Evolutionary conservation across 2,888 invertebrate genomes (phyloP), one percentile per base, ranked within the genome.

Genomic region (Odontomyia ornata): DNA sequence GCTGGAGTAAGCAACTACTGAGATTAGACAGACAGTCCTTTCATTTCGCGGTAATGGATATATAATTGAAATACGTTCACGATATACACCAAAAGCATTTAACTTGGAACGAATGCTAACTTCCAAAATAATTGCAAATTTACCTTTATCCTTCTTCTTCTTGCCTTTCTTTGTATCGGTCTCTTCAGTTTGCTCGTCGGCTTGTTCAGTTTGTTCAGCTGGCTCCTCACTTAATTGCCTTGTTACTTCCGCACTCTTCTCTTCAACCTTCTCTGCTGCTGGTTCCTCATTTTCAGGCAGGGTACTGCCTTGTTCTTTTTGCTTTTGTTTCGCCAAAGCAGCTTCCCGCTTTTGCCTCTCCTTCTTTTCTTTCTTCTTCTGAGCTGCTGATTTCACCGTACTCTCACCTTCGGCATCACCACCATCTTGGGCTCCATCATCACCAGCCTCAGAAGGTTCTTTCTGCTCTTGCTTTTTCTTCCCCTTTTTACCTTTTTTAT

Each of bases 311-410:
- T 81, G 75, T 72, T 57, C 30, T 30, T 0, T 13, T 25, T 67
- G 18, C 75, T 80, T 83, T 57, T 85, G 85, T 77, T 85, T 85
- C 3, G 83, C 84, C 30, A 83, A 71, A 52, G 91, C 90, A 77
- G 92, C 92, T 81, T 90, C 87, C 81, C 93, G 92, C 83, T 94
- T 94, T 81, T 91, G 90, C 18, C 93, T 89, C 85, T 95, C 94
- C 82, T 95, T 95, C 82, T 95, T 96, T 82, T 95, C 95, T 83
- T 95, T 95, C 83, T 95, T 95, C 87, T 96, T 96, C 83, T 95
- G 95, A 1, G 95, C 94, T 3, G 95, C 93, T 15, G 93, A 91
- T 87, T 95, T 95, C 15, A 94, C 89, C 0, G 92, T 91, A 46
- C 88, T 83, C 21, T 88, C 86, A 79, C 90, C 90, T 80, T 89